phyloP scores from a whole-genome alignment of 2,113 vertebrate genomes.

The Gracilinanus agilis region DNA sequence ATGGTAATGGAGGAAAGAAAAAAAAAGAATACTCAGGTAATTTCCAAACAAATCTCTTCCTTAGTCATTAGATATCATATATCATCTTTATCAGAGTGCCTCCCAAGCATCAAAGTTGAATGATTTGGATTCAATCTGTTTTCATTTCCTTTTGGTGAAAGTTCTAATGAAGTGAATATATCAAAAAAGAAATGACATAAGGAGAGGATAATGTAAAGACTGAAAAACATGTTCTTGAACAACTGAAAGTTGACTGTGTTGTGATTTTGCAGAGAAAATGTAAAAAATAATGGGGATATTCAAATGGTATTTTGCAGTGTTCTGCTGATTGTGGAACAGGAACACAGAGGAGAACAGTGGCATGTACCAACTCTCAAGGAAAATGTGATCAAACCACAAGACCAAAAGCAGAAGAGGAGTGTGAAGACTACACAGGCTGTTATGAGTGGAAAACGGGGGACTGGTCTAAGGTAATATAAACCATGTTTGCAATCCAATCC shows the following conservation, averaged over 20 bases:
- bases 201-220: neutral
- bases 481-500: accelerated
- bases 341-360: constrained; percentile 89
- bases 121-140: neutral
- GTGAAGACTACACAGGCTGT: constrained; percentile 93
- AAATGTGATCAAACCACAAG: constrained; percentile 90
- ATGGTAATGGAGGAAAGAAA: neutral
- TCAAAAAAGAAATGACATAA: neutral
- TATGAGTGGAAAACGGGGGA: constrained; percentile 97
- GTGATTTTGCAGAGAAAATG: neutral
- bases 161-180: neutral
- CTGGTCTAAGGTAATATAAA: constrained; percentile 93
- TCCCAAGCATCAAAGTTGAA: neutral
- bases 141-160: neutral
- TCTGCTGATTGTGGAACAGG: constrained; percentile 93
- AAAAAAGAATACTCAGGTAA: neutral
- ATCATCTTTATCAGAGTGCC: neutral
- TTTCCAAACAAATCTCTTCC: neutral
- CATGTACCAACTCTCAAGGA: constrained; percentile 92
- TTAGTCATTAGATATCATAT: neutral
- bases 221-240: neutral
- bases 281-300: neutral
- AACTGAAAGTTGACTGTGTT: neutral
- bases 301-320: constrained; percentile 86
- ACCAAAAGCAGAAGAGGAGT: constrained; percentile 89